Conservation (phyloP, 2,113 vertebrate genomes). For the Sorex araneus region DNA sequence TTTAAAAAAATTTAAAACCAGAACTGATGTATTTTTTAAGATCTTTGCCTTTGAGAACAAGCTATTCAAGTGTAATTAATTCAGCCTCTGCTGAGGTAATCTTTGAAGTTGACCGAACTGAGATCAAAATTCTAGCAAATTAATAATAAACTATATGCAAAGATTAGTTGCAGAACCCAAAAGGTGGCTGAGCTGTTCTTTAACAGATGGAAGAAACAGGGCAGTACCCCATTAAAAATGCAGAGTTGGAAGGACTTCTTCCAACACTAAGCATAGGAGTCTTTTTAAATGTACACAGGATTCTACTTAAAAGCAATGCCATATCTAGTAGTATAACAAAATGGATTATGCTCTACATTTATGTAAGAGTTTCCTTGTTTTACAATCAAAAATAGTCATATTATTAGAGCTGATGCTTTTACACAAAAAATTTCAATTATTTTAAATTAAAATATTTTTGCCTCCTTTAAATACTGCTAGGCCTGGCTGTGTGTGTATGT, state of each 20-base stretch:
- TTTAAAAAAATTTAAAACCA: neutral
- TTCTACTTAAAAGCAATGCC: neutral
- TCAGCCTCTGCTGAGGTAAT: conserved; percentile 47
- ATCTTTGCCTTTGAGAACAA: conserved; percentile 61
- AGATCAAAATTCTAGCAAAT: conserved; percentile 65
- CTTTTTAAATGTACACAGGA: neutral
- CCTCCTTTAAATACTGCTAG: neutral
- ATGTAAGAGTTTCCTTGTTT: neutral
- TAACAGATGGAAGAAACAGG: conserved; percentile 4
- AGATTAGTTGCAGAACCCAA: conserved; percentile 45
- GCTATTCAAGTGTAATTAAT: conserved; percentile 71
- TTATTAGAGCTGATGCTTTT: neutral
- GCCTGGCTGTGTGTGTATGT: neutral
- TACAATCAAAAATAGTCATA: neutral
- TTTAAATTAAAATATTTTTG: neutral
- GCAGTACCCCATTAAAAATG: conserved; percentile 1
- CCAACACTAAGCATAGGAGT: neutral
- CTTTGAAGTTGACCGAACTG: conserved; percentile 68
- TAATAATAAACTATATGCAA: conserved; percentile 65
- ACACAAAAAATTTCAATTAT: neutral
- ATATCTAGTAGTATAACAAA: neutral
- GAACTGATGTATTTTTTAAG: conserved; percentile 18
- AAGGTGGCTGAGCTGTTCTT: neutral
- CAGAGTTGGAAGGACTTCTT: neutral
- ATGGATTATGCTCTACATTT: neutral